phyloP scores from a whole-genome alignment of 2,113 vertebrate genomes.

The Microtus montanus region DNA sequence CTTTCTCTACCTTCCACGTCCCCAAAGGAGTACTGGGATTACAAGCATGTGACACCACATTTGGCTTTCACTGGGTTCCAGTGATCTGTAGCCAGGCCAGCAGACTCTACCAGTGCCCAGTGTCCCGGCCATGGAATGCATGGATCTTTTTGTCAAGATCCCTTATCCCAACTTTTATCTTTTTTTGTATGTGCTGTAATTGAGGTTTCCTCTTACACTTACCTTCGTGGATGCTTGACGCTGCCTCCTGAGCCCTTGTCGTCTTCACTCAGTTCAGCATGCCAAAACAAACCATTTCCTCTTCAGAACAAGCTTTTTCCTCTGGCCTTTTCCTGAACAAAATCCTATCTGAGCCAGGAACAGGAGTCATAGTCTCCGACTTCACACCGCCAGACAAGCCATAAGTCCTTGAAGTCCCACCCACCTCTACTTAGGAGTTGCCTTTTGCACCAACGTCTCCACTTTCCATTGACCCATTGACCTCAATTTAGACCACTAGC shows the following conservation, averaged over 20 bases:
- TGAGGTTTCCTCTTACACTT: background rate
- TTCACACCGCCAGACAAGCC: background rate
- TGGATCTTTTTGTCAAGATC: background rate
- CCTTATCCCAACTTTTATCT: background rate
- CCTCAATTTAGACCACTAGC: background rate
- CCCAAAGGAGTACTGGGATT: background rate
- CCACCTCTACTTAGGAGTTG: background rate
- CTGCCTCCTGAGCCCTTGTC: too few species aligned
- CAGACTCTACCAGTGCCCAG: background rate
- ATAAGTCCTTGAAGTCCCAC: background rate
- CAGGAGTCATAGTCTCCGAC: background rate
- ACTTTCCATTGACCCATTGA: background rate
- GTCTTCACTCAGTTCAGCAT: background rate
- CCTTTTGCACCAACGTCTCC: background rate
- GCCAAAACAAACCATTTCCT: background rate
- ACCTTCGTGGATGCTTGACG: background rate
- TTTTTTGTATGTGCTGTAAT: background rate
- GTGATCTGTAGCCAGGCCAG: background rate
- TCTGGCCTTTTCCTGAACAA: background rate
- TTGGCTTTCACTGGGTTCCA: background rate
- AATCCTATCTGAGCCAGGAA: background rate
- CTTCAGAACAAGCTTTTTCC: background rate
- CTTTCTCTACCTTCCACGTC: background rate
- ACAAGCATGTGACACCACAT: background rate
- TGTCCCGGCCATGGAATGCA: too few species aligned